These are phyloP conservation scores for Helleia helle DNA, from an alignment of 2,888 invertebrate genomes.

Conservation along the genomic window DNA sequence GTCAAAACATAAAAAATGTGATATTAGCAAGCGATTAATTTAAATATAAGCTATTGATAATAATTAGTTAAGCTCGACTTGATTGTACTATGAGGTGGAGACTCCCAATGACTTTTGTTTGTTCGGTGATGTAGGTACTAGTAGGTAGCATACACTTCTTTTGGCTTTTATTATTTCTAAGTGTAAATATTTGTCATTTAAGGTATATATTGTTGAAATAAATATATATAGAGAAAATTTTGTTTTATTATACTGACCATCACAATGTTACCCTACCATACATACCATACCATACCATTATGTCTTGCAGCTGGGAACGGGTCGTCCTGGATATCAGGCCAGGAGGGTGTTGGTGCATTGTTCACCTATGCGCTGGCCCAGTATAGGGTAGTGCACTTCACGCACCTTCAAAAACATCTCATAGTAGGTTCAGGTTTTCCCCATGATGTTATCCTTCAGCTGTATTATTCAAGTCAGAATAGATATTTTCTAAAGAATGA, in stretches of 20 bases:
- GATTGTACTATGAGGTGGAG: background rate
- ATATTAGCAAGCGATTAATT: constrained; percentile 9
- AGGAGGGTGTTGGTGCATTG: too few relatives aligned
- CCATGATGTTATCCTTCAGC: too few relatives aligned
- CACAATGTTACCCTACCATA: too few relatives aligned
- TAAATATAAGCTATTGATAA: background rate
- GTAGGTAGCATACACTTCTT: background rate
- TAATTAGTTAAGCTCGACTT: background rate
- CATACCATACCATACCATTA: too few relatives aligned
- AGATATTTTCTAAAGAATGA: too few relatives aligned
- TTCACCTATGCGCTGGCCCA: too few relatives aligned
- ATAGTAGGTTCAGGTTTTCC: too few relatives aligned
- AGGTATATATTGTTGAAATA: constrained; percentile 10
- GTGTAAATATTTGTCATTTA: constrained; percentile 16
- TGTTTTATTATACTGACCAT: constrained; percentile 20
- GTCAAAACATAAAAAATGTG: constrained; percentile 5
- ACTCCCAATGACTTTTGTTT: background rate
- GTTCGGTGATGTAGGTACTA: background rate
- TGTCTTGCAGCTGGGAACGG: too few relatives aligned
- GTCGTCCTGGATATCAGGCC: too few relatives aligned
- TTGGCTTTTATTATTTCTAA: constrained; percentile 10
- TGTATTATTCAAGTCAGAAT: too few relatives aligned
- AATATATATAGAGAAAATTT: constrained; percentile 9
- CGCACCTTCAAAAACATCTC: too few relatives aligned
- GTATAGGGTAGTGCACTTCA: too few relatives aligned